Percentiles rank a stretch among this genome's conserved stretches.
phyloP scores from a whole-genome alignment of 2,888 invertebrate genomes.

The Rhodophaea formosa region DNA sequence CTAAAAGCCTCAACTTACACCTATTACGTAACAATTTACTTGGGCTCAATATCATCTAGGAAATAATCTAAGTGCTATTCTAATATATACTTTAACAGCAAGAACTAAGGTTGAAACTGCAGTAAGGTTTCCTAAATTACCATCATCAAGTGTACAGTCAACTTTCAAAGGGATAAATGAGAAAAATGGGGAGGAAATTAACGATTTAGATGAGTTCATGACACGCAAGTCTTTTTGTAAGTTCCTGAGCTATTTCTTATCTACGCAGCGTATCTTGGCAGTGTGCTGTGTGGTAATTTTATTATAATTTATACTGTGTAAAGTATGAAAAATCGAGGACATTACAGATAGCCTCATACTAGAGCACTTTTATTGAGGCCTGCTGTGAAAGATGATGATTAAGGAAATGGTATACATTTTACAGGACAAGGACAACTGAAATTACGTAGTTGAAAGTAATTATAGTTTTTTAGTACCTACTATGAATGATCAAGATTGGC shows the following conservation, averaged over 20 bases:
- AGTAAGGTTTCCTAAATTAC: neutral
- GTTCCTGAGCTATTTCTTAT: neutral
- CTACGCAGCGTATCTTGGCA: too few species aligned
- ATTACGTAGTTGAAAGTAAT: too few species aligned
- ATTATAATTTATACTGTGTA: too few species aligned
- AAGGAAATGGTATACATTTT: too few species aligned
- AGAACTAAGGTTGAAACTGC: neutral
- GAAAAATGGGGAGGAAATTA: slow-evolving; percentile 19
- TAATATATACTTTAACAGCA: neutral
- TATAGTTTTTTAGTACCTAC: too few species aligned
- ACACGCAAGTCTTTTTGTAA: slow-evolving; percentile 11
- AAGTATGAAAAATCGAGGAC: too few species aligned
- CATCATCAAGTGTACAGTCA: slow-evolving; percentile 18
- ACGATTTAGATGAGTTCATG: slow-evolving; percentile 14
- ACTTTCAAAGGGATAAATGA: slow-evolving; percentile 15
- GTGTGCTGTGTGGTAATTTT: too few species aligned
- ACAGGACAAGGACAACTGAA: too few species aligned
- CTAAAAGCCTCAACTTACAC: slow-evolving; percentile 33
- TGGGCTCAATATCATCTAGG: slow-evolving; percentile 2
- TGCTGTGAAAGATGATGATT: too few species aligned
- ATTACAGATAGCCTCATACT: too few species aligned
- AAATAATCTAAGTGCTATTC: neutral
- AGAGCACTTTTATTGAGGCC: too few species aligned
- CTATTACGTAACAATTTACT: slow-evolving; percentile 29
- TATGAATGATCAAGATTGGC: too few species aligned